Evolutionary conservation across 1,140 invertebrate genomes (phyloP).

Genomic region (Kradibia gibbosae): DNA sequence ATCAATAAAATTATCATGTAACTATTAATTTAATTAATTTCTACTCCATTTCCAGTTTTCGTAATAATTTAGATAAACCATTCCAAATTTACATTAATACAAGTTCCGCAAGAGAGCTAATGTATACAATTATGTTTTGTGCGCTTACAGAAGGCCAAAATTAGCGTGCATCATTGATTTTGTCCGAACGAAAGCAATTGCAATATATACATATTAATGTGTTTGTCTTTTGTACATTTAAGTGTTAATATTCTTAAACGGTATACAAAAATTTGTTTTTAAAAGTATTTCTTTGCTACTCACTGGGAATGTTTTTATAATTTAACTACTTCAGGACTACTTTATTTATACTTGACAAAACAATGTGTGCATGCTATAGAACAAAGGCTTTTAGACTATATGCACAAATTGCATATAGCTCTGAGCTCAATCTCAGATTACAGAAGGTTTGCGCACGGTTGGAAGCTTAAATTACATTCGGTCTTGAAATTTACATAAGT

Average conservation of each 20-base stretch:
- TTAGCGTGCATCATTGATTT: conserved; percentile 29
- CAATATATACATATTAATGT: conserved; percentile 16
- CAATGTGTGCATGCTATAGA: conserved; percentile 26
- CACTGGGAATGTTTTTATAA: background rate
- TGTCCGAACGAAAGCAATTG: conserved; percentile 36
- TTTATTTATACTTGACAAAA: conserved; percentile 19
- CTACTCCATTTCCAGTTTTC: background rate
- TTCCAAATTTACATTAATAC: background rate
- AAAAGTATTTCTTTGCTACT: conserved; percentile 3
- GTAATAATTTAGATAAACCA: background rate
- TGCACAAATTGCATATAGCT: conserved; percentile 15
- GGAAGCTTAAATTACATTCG: conserved; percentile 13
- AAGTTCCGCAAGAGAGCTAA: conserved; percentile 35
- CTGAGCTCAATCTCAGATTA: background rate
- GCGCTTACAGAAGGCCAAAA: conserved; percentile 21
- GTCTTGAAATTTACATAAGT: conserved; percentile 44
- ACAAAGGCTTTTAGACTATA: background rate
- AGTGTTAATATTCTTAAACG: conserved; percentile 19
- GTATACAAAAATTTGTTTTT: conserved; percentile 26
- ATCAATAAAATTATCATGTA: background rate
- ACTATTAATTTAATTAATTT: background rate
- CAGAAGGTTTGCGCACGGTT: conserved; percentile 12
- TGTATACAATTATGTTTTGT: background rate
- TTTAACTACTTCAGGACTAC: background rate
- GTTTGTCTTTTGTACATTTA: conserved; percentile 9